A percentile compares a stretch with the other conserved stretches of the same genome.
phyloP scores from a whole-genome alignment of 2,888 invertebrate species.

The Archips xylosteana region DNA sequence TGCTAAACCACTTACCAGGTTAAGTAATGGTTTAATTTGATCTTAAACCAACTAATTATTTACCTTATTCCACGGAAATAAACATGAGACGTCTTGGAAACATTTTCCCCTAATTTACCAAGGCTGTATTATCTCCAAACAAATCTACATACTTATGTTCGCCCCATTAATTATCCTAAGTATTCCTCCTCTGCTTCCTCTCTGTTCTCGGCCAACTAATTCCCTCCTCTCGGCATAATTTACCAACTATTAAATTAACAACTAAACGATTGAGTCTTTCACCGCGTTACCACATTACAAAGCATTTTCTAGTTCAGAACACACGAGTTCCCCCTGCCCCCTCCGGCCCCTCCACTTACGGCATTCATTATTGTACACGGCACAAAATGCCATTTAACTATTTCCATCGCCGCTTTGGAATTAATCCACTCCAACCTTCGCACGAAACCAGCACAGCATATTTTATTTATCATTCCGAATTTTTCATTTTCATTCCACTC shows the following conservation, averaged over 20 bases:
- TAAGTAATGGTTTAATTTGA: not conserved
- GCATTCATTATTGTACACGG: constrained; percentile 11
- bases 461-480: constrained; percentile 9
- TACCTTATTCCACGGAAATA: not conserved
- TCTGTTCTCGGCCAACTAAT: not conserved
- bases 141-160: constrained; percentile 14
- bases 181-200: not conserved
- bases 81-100: not conserved
- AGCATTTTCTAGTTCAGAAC: constrained; percentile 31
- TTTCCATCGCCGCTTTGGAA: constrained; percentile 2
- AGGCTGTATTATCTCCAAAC: not conserved
- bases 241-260: constrained; percentile 22
- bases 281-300: constrained; percentile 26
- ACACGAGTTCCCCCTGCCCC: constrained; percentile 1
- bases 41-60: not conserved
- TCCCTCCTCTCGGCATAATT: constrained; percentile 10
- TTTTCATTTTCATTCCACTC: constrained; percentile 25
- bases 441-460: not conserved
- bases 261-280: constrained; percentile 27
- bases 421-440: not conserved
- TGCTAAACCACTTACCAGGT: no score
- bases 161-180: constrained; percentile 20
- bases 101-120: not conserved
- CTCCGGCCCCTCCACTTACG: not conserved
- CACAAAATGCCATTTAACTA: constrained; percentile 3